Evolutionary conservation across 2,888 invertebrate species (phyloP).

Genomic region (Ichneumoninae sp.): DNA sequence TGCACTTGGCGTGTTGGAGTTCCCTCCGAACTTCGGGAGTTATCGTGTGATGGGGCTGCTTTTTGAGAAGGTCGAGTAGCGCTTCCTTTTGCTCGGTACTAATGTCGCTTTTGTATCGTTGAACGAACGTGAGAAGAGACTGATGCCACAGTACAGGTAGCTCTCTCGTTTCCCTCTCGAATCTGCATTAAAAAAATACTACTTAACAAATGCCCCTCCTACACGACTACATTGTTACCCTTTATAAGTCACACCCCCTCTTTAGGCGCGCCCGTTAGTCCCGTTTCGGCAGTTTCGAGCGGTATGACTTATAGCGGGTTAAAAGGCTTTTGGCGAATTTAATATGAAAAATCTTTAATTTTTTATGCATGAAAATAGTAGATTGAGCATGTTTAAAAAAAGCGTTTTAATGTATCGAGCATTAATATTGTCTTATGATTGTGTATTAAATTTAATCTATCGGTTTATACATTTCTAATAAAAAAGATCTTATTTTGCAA

Average conservation of each 20-base stretch:
- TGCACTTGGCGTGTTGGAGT: slow-evolving; percentile 92
- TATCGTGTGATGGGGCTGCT: slow-evolving; percentile 90
- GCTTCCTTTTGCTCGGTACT: slow-evolving; percentile 96
- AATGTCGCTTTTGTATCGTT: slow-evolving; percentile 97
- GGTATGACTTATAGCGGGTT: too few species aligned
- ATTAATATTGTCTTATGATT: background rate
- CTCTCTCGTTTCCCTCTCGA: slow-evolving; percentile 92
- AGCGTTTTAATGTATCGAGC: too few species aligned
- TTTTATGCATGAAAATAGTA: background rate
- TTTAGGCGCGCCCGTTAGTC: too few species aligned
- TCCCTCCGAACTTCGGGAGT: slow-evolving; percentile 95
- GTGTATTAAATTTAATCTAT: background rate
- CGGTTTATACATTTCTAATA: background rate
- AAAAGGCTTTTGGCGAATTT: background rate
- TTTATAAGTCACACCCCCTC: background rate
- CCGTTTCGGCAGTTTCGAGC: too few species aligned
- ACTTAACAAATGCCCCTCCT: background rate
- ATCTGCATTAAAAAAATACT: slow-evolving; percentile 86
- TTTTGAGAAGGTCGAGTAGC: slow-evolving; percentile 91
- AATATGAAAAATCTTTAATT: background rate
- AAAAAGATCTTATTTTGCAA: background rate
- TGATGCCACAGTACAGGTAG: slow-evolving; percentile 99
- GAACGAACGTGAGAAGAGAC: slow-evolving; percentile 95
- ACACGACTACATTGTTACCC: background rate
- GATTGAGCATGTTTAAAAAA: background rate